Evolutionary conservation across 2,888 invertebrate species (phyloP).

Genomic region (Dicycla oo): DNA sequence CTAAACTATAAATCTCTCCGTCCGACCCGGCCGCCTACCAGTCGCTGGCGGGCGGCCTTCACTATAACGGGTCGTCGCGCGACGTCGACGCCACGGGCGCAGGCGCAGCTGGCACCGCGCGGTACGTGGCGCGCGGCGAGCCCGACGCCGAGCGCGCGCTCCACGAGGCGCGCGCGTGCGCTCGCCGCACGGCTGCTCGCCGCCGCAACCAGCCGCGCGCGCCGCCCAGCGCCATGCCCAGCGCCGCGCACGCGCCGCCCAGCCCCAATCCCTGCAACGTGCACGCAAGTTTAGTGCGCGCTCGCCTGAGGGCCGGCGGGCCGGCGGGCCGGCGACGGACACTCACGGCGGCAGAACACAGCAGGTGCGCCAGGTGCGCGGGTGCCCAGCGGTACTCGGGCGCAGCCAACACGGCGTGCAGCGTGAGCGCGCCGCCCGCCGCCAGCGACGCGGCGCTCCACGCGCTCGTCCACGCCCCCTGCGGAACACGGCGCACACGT

Average conservation of each 20-base stretch:
- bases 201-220: conserved; percentile 48
- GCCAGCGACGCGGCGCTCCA: conserved; percentile 54
- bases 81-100: conserved; percentile 66
- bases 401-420: conserved; percentile 69
- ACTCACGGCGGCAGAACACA: conserved; percentile 35
- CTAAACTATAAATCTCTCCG: conserved; percentile 66
- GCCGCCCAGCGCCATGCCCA: conserved; percentile 50
- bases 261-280: conserved; percentile 61
- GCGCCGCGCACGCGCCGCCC: conserved; percentile 65
- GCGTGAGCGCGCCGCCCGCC: conserved; percentile 67
- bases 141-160: conserved; percentile 46
- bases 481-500: conserved; percentile 1
- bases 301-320: background rate
- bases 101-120: conserved; percentile 61
- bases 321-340: background rate
- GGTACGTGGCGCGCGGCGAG: conserved; percentile 61
- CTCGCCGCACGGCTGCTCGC: background rate
- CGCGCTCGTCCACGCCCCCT: conserved; percentile 56
- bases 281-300: background rate
- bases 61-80: conserved; percentile 83
- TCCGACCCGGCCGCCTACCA: conserved; percentile 60
- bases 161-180: conserved; percentile 47
- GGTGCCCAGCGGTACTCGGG: conserved; percentile 60
- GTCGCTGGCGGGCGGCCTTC: conserved; percentile 74
- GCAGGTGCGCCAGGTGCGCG: conserved; percentile 35